phyloP scores from a whole-genome alignment of 2,888 invertebrate genomes.

The Alviniconcha strummeri region DNA sequence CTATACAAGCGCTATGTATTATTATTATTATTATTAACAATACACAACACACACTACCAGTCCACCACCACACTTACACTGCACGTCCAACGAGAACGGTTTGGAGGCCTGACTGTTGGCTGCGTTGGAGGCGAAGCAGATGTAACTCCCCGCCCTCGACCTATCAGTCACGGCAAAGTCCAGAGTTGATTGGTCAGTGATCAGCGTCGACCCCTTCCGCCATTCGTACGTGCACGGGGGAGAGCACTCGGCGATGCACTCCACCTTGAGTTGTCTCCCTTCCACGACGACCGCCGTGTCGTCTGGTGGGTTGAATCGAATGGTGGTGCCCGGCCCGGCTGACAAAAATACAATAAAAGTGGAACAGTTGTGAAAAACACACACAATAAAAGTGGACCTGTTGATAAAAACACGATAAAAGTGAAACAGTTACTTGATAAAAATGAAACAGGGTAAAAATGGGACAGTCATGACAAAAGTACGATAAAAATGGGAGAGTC shows the following conservation, averaged over 20 bases:
- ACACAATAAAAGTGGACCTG: background rate
- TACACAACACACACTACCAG: too few relatives aligned
- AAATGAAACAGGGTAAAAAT: too few relatives aligned
- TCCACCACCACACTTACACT: conserved; percentile 22
- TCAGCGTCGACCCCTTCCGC: conserved; percentile 21
- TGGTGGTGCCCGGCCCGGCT: conserved; percentile 31
- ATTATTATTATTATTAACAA: too few relatives aligned
- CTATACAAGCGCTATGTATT: too few relatives aligned
- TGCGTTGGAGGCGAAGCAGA: conserved; percentile 31
- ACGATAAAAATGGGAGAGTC: too few relatives aligned
- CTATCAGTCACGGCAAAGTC: conserved; percentile 11
- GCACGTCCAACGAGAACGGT: conserved; percentile 21
- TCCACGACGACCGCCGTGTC: conserved; percentile 20
- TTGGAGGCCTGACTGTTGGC: conserved; percentile 26
- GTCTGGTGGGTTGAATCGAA: conserved; percentile 29
- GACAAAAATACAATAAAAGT: background rate
- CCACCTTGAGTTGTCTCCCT: conserved; percentile 29
- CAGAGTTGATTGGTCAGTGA: conserved; percentile 16
- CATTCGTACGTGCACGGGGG: conserved; percentile 26
- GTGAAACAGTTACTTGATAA: too few relatives aligned
- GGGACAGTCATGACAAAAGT: too few relatives aligned
- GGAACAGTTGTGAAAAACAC: background rate
- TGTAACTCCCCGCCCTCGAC: conserved; percentile 18
- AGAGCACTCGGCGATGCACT: conserved; percentile 34
- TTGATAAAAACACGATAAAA: too few relatives aligned